phyloP scores from a whole-genome alignment of 2,797 vertebrate genomes.

The Echiichthys vipera region DNA sequence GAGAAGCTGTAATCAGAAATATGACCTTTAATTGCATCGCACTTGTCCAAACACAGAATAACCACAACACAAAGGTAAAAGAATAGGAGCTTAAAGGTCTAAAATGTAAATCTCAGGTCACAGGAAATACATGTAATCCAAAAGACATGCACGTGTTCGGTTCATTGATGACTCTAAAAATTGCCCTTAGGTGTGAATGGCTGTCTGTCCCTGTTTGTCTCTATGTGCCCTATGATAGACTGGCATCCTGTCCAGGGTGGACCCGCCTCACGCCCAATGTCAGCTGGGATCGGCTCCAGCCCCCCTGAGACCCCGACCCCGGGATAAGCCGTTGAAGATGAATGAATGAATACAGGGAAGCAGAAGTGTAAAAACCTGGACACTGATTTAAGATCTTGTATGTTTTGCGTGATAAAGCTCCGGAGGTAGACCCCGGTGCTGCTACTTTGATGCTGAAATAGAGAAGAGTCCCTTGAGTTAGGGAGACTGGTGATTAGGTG shows the following conservation, averaged over 20 bases:
- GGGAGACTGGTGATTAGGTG: background rate
- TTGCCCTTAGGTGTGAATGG: no score
- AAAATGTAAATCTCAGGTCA: no score
- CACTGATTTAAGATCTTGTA: background rate
- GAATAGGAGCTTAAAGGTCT: background rate
- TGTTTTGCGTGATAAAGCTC: background rate
- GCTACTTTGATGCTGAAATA: background rate
- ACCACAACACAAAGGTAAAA: background rate
- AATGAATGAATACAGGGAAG: background rate
- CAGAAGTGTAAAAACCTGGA: background rate
- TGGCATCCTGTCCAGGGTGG: no score
- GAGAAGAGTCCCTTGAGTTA: background rate
- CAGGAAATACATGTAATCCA: no score
- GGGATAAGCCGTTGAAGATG: no score
- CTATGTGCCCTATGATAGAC: no score
- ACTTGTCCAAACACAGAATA: background rate
- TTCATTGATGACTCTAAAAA: no score
- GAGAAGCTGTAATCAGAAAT: slow-evolving; percentile 88
- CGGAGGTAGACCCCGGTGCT: background rate
- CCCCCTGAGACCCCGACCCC: no score
- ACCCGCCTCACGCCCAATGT: no score
- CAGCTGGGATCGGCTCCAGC: no score
- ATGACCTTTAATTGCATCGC: background rate
- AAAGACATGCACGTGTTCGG: no score
- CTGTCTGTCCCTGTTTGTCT: no score